Conservation (phyloP, 2,797 vertebrate genomes). For the Sebastes steindachneri region DNA sequence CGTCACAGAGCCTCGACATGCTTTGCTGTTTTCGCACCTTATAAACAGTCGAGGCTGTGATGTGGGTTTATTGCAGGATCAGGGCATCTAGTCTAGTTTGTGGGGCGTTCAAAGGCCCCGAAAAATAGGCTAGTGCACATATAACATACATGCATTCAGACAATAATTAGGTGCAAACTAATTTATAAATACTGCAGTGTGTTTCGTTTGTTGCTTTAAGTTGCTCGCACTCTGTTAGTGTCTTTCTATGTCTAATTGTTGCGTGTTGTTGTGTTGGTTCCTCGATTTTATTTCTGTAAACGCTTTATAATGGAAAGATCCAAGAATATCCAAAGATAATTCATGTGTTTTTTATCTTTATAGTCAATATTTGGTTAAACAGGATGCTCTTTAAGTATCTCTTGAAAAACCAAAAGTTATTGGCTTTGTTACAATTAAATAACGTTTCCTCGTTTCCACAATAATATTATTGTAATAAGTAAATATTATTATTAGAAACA, state of each 20-base stretch:
- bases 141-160: conserved; percentile 29
- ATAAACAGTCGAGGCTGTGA: conserved; percentile 91
- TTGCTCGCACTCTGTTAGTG: background rate
- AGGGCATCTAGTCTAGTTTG: conserved; percentile 77
- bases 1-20: conserved; percentile 32
- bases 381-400: background rate
- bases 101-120: conserved; percentile 30
- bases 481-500: background rate
- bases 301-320: background rate
- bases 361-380: background rate
- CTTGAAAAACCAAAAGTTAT: background rate
- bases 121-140: conserved; percentile 1
- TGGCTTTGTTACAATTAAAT: background rate
- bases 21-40: conserved; percentile 77
- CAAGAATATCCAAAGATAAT: background rate
- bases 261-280: background rate
- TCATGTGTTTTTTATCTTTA: background rate
- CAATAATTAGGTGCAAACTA: background rate
- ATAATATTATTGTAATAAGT: background rate
- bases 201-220: background rate
- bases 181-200: background rate
- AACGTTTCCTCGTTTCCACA: background rate
- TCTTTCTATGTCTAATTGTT: background rate
- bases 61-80: conserved; percentile 88
- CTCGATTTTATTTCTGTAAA: background rate